Conservation (phyloP, 2,888 invertebrate genomes). For the Pollenia griseotomentosa region DNA sequence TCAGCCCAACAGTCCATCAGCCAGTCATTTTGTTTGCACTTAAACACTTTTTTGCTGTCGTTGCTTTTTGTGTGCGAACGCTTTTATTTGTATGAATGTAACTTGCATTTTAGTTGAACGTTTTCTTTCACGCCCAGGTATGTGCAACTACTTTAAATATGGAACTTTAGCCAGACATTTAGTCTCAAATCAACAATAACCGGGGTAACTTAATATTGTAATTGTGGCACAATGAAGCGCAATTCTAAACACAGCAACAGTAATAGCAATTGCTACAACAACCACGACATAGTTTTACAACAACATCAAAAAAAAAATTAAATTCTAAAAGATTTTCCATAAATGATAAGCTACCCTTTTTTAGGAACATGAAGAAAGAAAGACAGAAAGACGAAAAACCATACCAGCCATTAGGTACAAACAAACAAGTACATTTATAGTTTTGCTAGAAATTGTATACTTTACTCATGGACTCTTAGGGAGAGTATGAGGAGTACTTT, state of each 20-base stretch:
- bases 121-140: slow-evolving; percentile 82
- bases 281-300: slow-evolving; percentile 43
- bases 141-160: slow-evolving; percentile 54
- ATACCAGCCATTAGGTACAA: slow-evolving; percentile 44
- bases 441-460: slow-evolving; percentile 57
- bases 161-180: slow-evolving; percentile 67
- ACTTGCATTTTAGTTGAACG: slow-evolving; percentile 50
- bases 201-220: slow-evolving; percentile 80
- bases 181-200: slow-evolving; percentile 61
- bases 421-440: slow-evolving; percentile 27
- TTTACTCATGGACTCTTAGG: slow-evolving; percentile 41
- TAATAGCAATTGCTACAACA: slow-evolving; percentile 47
- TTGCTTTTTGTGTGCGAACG: slow-evolving; percentile 23
- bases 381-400: slow-evolving; percentile 33
- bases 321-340: slow-evolving; percentile 80
- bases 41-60: slow-evolving; percentile 79
- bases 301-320: slow-evolving; percentile 1
- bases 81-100: slow-evolving; percentile 23
- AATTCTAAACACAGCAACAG: slow-evolving; percentile 74
- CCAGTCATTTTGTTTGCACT: slow-evolving; percentile 77
- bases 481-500: slow-evolving; percentile 41
- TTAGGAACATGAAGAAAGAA: slow-evolving; percentile 75
- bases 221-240: slow-evolving; percentile 83
- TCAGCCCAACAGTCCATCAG: slow-evolving; percentile 39
- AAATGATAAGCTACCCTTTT: slow-evolving; percentile 80